Conservation (phyloP, 2,113 vertebrate genomes). For the Ancistrus triradiatus region DNA sequence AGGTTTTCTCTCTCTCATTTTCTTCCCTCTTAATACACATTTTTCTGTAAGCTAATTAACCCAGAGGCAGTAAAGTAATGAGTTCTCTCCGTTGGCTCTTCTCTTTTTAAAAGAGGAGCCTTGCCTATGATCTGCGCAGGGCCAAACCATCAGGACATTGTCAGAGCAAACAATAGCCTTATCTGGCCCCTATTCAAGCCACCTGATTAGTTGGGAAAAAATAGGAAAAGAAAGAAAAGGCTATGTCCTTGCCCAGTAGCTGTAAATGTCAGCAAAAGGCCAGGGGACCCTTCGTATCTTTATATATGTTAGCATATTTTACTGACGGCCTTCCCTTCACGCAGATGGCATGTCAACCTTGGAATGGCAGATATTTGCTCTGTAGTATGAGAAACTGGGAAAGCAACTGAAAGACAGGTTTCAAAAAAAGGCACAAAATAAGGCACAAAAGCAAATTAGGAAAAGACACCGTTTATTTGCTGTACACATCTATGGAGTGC, state of each 20-base stretch:
- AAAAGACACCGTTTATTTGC: neutral
- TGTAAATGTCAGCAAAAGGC: conserved; percentile 82
- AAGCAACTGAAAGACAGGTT: conserved; percentile 9
- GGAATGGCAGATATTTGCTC: conserved; percentile 9
- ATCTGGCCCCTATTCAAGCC: conserved; percentile 85
- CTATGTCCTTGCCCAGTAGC: conserved; percentile 76
- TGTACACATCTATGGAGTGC: neutral
- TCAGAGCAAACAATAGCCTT: conserved; percentile 86
- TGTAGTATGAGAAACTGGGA: conserved; percentile 3
- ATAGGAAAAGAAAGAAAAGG: conserved; percentile 80
- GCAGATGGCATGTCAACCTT: conserved; percentile 18
- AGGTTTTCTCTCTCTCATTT: conserved; percentile 18
- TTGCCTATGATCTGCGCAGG: conserved; percentile 66
- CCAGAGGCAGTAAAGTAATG: conserved; percentile 66
- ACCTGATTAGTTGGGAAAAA: conserved; percentile 82
- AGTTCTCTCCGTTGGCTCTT: conserved; percentile 71
- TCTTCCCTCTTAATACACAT: conserved; percentile 11
- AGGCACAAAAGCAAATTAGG: neutral
- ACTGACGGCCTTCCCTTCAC: conserved; percentile 36
- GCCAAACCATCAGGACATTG: conserved; percentile 80
- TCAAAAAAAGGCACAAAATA: conserved; percentile 4
- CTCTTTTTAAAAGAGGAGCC: conserved; percentile 63
- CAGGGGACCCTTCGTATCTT: conserved; percentile 66
- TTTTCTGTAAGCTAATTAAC: conserved; percentile 64
- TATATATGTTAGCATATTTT: conserved; percentile 56